Percentiles rank a stretch among this genome's conserved stretches.
These are phyloP conservation scores for Allophyes oxyacanthae DNA, from an alignment of 2,888 invertebrate species.

Conservation along the genomic window DNA sequence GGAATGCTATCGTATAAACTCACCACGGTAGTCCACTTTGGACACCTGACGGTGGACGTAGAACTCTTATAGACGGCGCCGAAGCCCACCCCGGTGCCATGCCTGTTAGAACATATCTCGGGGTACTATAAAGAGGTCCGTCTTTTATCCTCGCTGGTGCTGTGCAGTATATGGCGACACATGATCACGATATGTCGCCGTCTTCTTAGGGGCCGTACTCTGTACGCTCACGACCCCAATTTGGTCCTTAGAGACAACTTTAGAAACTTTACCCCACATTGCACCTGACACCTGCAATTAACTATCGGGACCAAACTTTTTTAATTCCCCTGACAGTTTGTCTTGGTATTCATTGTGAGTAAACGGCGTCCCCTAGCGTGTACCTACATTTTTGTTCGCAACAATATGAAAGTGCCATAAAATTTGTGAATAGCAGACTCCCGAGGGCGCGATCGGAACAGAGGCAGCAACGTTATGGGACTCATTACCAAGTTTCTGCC, in stretches of 20 bases:
- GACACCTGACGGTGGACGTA: too few species aligned
- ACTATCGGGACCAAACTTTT: not conserved
- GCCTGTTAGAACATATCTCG: too few species aligned
- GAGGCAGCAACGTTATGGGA: conserved; percentile 39
- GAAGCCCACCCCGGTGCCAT: too few species aligned
- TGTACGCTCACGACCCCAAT: too few species aligned
- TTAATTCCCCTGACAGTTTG: conserved; percentile 3
- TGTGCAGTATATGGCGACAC: too few species aligned
- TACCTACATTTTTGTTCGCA: conserved; percentile 31
- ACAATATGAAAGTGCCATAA: conserved; percentile 48
- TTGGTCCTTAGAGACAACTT: not conserved
- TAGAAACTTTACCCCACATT: not conserved
- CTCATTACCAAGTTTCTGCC: conserved; percentile 51
- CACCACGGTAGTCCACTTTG: too few species aligned
- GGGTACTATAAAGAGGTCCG: too few species aligned
- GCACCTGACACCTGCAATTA: not conserved
- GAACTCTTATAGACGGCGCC: too few species aligned
- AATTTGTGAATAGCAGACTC: conserved; percentile 45
- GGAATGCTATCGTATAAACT: too few species aligned
- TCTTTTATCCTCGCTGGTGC: too few species aligned
- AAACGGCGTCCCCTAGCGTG: conserved; percentile 9
- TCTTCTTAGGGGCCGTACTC: too few species aligned
- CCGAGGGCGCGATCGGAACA: conserved; percentile 43
- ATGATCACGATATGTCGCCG: too few species aligned
- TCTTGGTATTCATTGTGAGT: conserved; percentile 32